A percentile compares a stretch with the other conserved stretches of the same genome.
phyloP scores from a whole-genome alignment of 2,797 vertebrate species.

The Tapera naevia region DNA sequence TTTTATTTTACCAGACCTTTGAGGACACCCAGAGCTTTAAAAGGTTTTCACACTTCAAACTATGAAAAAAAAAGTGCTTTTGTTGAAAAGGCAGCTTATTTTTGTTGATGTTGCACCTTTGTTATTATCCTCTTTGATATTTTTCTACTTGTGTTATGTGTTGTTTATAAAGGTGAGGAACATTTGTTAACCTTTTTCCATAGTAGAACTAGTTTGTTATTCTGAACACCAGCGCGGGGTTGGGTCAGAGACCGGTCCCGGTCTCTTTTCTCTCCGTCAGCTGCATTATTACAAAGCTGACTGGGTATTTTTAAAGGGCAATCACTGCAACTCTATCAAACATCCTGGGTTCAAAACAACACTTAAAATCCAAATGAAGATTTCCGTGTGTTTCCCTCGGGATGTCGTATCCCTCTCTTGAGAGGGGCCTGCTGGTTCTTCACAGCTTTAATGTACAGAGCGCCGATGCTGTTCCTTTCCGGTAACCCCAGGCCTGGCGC shows the following conservation, averaged over 20 bases:
- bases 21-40: constrained; percentile 39
- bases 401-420: not conserved
- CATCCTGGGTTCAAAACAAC: not conserved
- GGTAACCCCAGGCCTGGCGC: not conserved
- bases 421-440: not conserved
- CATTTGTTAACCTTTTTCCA: constrained; percentile 33
- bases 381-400: not conserved
- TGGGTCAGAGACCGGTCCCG: not conserved
- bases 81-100: constrained; percentile 71
- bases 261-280: not conserved
- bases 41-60: constrained; percentile 8
- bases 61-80: constrained; percentile 55
- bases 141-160: constrained; percentile 69
- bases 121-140: constrained; percentile 61
- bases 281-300: constrained; percentile 33
- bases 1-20: not conserved
- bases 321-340: not conserved
- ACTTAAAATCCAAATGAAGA: not conserved
- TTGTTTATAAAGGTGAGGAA: constrained; percentile 62
- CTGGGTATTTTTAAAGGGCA: not conserved
- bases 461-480: not conserved
- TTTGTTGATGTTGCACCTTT: constrained; percentile 69
- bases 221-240: not conserved
- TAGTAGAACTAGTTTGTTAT: constrained; percentile 40
- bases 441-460: constrained; percentile 24